Conservation (phyloP, 1,140 invertebrate species). For the Eriosoma lanigerum region DNA sequence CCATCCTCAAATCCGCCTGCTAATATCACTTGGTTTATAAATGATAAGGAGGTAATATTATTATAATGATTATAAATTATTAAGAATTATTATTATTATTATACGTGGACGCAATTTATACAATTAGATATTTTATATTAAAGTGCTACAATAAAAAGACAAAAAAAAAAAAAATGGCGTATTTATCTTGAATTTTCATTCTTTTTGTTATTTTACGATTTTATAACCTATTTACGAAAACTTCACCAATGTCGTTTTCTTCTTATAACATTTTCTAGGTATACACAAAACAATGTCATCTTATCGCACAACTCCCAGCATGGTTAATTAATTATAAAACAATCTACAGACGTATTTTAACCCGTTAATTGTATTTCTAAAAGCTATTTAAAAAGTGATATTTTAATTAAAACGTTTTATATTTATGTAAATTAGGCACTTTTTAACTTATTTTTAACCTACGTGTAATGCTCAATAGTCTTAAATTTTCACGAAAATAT, state of each 20-base stretch:
- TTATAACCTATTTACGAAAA: neutral
- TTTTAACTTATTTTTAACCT: neutral
- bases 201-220: neutral
- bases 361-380: constrained; percentile 35
- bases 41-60: constrained; percentile 67
- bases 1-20: constrained; percentile 72
- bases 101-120: too few relatives aligned
- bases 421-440: constrained; percentile 32
- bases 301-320: constrained; percentile 13
- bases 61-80: neutral
- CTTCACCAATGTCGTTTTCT: neutral
- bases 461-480: neutral
- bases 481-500: constrained; percentile 1
- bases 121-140: neutral
- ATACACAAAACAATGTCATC: constrained; percentile 10
- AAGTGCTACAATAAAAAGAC: neutral
- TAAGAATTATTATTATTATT: too few relatives aligned
- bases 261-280: neutral
- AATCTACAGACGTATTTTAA: constrained; percentile 9
- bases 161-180: neutral
- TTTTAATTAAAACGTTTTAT: constrained; percentile 49
- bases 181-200: neutral
- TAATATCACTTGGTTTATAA: constrained; percentile 81
- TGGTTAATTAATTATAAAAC: constrained; percentile 36
- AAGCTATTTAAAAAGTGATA: constrained; percentile 38